phyloP scores from a whole-genome alignment of 2,113 vertebrate species.

The Dasyurus viverrinus region DNA sequence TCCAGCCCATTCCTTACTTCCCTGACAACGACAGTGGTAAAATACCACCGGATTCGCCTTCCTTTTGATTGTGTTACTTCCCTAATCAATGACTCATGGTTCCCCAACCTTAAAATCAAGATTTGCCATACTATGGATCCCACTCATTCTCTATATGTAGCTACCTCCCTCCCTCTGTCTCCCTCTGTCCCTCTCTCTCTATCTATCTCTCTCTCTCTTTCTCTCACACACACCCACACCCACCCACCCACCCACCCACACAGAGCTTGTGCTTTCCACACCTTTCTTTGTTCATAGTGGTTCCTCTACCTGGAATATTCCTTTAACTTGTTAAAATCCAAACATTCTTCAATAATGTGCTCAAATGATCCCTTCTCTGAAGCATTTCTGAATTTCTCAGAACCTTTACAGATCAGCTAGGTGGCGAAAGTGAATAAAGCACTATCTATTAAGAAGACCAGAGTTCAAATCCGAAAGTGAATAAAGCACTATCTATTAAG shows the following conservation, averaged over 20 bases:
- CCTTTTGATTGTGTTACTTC: neutral
- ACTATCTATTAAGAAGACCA: neutral
- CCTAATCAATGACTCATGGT: neutral
- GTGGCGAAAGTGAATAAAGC: neutral
- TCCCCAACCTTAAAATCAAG: neutral
- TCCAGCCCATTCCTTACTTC: neutral
- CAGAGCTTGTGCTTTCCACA: neutral
- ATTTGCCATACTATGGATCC: neutral
- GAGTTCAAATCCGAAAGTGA: neutral
- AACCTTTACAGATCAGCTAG: neutral
- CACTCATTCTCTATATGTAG: neutral
- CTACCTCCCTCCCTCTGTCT: too few species aligned
- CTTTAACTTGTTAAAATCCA: neutral
- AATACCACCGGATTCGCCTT: neutral
- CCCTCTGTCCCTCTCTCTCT: too few species aligned
- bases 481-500: neutral
- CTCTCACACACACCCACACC: too few species aligned
- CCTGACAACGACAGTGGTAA: neutral
- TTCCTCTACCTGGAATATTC: neutral
- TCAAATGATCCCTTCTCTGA: neutral
- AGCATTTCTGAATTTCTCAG: neutral
- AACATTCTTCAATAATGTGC: neutral
- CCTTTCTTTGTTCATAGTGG: neutral
- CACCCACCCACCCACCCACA: too few species aligned
- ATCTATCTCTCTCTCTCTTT: too few species aligned